Evolutionary conservation across 92 coral and sea anemone genomes (phyloP).

Genomic region (Micromussa lordhowensis): DNA sequence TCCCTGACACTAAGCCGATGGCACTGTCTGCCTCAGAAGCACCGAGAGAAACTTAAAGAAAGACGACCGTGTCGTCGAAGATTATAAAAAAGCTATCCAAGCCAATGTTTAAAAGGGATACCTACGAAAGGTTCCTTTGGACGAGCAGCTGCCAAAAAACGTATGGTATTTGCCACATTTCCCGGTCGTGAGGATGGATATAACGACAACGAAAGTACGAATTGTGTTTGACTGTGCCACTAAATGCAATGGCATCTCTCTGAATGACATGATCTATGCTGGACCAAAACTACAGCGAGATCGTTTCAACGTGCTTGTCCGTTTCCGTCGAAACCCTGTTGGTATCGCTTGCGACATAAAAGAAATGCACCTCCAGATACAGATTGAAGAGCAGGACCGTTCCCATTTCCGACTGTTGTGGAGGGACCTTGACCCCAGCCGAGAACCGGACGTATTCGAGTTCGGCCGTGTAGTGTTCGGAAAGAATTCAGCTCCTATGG

Average conservation of each 20-base stretch:
- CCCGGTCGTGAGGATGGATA: slow-evolving; percentile 64
- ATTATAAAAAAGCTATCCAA: too few relatives aligned
- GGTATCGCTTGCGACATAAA: slow-evolving; percentile 56
- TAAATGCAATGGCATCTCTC: slow-evolving; percentile 30
- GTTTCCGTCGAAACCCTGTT: slow-evolving; percentile 45
- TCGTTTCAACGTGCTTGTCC: slow-evolving; percentile 33
- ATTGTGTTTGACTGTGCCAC: slow-evolving; percentile 54
- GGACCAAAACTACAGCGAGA: slow-evolving; percentile 53
- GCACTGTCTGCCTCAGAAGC: slow-evolving; percentile 3
- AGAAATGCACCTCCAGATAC: slow-evolving; percentile 46
- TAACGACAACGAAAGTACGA: slow-evolving; percentile 60
- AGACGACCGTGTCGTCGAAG: too few relatives aligned
- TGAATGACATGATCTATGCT: slow-evolving; percentile 43
- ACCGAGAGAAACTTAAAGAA: too few relatives aligned
- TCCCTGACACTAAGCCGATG: slow-evolving; percentile 44
- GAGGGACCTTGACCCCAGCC: slow-evolving; percentile 49
- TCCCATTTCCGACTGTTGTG: slow-evolving; percentile 53
- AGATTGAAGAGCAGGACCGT: slow-evolving; percentile 57
- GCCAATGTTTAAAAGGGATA: too few relatives aligned
- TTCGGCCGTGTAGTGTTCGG: slow-evolving; percentile 67
- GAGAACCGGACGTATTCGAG: slow-evolving; percentile 58
- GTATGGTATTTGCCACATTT: slow-evolving; percentile 70
- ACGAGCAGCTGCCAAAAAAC: slow-evolving; percentile 28
- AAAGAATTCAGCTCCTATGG: too few relatives aligned
- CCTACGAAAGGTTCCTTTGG: too few relatives aligned